These are phyloP conservation scores for Drosophila lacicola DNA, from an alignment of 2,888 invertebrate species.

Conservation along the genomic window DNA sequence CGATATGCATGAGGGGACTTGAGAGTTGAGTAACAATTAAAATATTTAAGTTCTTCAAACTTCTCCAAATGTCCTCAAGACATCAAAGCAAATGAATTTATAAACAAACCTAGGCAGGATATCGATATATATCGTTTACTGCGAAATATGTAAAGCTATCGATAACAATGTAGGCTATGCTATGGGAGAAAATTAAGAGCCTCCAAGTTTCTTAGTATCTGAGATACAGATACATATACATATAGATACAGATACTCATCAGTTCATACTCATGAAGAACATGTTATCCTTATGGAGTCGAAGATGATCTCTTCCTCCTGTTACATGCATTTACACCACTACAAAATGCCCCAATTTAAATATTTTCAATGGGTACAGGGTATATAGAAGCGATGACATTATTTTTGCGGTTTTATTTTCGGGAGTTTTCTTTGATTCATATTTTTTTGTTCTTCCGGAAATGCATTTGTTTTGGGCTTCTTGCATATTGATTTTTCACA, in stretches of 20 bases:
- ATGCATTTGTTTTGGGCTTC: conserved; percentile 64
- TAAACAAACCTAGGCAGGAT: not conserved
- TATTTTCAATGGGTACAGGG: not conserved
- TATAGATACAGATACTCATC: no score
- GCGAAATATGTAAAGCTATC: no score
- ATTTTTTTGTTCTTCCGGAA: conserved; percentile 28
- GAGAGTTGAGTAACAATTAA: no score
- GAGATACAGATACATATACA: no score
- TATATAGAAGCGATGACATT: conserved; percentile 29
- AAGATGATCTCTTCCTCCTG: not conserved
- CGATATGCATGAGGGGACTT: no score
- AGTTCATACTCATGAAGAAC: not conserved
- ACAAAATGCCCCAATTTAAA: not conserved
- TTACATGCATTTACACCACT: not conserved
- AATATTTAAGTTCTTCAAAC: no score
- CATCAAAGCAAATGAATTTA: no score
- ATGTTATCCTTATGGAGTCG: not conserved
- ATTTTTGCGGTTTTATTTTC: conserved; percentile 11
- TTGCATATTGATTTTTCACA: conserved; percentile 77
- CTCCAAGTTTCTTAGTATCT: no score
- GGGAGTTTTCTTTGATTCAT: conserved; percentile 21
- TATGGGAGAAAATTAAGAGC: no score
- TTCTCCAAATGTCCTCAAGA: no score
- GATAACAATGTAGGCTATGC: no score
- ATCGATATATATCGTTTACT: not conserved